These are phyloP conservation scores for Enhydra lutris DNA, from an alignment of 2,113 vertebrate genomes.

Conservation along the genomic window DNA sequence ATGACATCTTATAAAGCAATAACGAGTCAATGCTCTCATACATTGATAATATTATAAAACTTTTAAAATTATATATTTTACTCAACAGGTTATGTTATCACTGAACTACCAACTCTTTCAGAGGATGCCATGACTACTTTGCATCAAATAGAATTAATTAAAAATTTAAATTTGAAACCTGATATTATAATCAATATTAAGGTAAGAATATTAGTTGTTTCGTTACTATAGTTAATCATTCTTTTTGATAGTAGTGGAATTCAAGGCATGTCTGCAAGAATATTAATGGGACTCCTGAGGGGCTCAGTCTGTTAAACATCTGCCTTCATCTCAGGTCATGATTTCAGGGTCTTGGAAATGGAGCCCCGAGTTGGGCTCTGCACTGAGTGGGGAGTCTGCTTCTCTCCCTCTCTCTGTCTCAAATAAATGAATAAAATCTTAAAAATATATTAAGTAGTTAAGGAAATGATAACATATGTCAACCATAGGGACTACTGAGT, in stretches of 20 bases:
- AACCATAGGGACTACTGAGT: neutral
- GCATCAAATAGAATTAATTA: constrained; percentile 91
- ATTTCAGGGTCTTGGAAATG: neutral
- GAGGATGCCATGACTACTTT: constrained; percentile 85
- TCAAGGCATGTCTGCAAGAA: neutral
- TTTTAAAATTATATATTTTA: constrained; percentile 68
- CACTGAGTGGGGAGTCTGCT: neutral
- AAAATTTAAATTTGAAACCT: constrained; percentile 87
- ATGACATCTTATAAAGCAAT: constrained; percentile 13
- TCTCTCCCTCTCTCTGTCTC: neutral
- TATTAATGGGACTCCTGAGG: neutral
- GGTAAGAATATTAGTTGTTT: constrained; percentile 80
- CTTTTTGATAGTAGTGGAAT: neutral
- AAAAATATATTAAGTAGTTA: neutral
- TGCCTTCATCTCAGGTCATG: neutral
- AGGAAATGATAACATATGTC: neutral
- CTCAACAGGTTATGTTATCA: constrained; percentile 92
- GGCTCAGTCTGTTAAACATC: neutral
- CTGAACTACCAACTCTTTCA: constrained; percentile 90
- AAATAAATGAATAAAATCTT: neutral
- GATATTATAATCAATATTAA: constrained; percentile 97
- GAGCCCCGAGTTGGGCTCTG: neutral
- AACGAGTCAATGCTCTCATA: constrained; percentile 1
- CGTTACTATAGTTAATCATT: neutral
- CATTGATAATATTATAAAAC: constrained; percentile 4